Evolutionary conservation across 2,888 invertebrate species (phyloP).

Genomic region (Phytoseiulus persimilis): DNA sequence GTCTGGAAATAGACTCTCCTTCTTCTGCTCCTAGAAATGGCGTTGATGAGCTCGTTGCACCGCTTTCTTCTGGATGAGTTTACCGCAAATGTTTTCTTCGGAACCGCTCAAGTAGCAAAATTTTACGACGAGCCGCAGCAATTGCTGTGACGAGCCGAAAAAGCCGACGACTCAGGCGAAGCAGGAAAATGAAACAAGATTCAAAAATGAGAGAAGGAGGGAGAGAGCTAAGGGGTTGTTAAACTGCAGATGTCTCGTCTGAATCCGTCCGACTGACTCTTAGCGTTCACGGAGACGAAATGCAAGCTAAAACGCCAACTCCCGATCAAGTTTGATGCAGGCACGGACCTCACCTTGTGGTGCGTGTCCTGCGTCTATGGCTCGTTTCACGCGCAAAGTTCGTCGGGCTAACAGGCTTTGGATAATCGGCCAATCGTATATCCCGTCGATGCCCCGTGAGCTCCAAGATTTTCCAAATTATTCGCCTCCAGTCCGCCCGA

Average conservation of each 20-base stretch:
- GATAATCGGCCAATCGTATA: background rate
- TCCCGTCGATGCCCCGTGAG: no score
- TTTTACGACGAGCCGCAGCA: background rate
- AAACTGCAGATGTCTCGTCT: background rate
- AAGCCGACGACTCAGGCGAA: background rate
- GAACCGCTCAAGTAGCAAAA: background rate
- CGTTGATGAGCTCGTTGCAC: background rate
- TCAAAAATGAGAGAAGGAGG: background rate
- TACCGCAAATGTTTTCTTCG: background rate
- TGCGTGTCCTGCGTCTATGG: background rate
- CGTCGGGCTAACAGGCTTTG: background rate
- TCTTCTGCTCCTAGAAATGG: background rate
- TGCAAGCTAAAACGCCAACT: background rate
- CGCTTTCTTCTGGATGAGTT: background rate
- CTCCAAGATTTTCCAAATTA: no score
- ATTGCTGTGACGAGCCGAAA: background rate
- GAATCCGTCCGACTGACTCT: background rate
- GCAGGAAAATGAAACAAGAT: slow-evolving; percentile 5
- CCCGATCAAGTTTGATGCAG: background rate
- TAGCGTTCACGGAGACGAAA: background rate
- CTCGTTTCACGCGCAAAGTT: background rate
- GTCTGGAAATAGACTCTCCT: background rate
- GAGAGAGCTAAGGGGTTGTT: background rate
- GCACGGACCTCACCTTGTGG: background rate
- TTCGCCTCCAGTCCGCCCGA: no score